Evolutionary conservation across 2,888 invertebrate species (phyloP), one percentile per base, ranked within the genome.

Genomic region (Schrankia costaestrigalis): DNA sequence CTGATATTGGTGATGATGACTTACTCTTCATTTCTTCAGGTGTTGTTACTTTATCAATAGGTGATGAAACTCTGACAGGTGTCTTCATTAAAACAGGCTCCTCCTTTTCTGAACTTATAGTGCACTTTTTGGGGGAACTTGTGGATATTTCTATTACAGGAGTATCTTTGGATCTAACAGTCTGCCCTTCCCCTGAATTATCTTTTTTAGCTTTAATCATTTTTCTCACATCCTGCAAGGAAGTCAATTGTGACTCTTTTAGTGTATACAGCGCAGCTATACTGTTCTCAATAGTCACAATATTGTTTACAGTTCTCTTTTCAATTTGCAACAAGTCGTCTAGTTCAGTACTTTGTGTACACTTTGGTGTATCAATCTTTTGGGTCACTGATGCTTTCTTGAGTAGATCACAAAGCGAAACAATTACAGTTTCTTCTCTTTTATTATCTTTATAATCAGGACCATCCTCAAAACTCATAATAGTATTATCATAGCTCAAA

Each of bases 391-490:
- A 63, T 0, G 79, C 75, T 62, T 78, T 83, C 23, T 73, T 71
- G 2, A 86, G 58, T 46, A 80, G 51, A 26, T 86, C 74, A 59
- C 83, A 84, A 1, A 85, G 56, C 2, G 81, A 78, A 1, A 77
- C 71, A 35, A 85, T 80, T 0, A 75, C 74, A 64, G 74, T 82
- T 24, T 84, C 83, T 34, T 84, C 81, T 43, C 70, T 61, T 18
- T 65, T 71, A 21, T 39, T 64, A 8, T 59, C 65, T 5, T 70
- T 65, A 17, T 17, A 33, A 0, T 44, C 35, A 2, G 66, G 41
- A 1, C 61, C 45, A 45, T 75, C 74, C 11, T 80, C 77, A 53
- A 84, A 83, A 37, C 62, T 65, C 75, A 77, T 79, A 11, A 84
- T 78, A 9, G 84, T 81, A 43, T 79, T 68, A 28, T 82, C 75